These are phyloP conservation scores for Phyllostomus discolor DNA, from an alignment of 2,113 vertebrate genomes.

Conservation along the genomic window DNA sequence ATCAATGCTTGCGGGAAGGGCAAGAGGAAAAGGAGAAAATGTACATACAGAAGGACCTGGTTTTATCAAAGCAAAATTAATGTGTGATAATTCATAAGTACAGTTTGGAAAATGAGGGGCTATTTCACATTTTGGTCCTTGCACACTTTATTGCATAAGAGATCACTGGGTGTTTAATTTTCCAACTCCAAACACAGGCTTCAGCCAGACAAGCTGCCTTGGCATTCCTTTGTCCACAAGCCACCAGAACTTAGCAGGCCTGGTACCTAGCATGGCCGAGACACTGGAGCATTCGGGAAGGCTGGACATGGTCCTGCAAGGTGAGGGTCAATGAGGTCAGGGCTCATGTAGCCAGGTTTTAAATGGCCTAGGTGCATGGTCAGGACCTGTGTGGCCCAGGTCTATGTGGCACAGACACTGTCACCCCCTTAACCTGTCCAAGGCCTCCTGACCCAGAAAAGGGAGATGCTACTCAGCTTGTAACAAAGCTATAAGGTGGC, in stretches of 20 bases:
- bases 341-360: background rate
- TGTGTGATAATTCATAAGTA: background rate
- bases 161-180: background rate
- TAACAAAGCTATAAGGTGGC: background rate
- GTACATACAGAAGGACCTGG: background rate
- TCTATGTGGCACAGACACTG: background rate
- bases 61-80: background rate
- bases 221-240: conserved; percentile 42
- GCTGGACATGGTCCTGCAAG: background rate
- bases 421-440: conserved; percentile 38
- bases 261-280: background rate
- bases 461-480: background rate
- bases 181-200: conserved; percentile 67
- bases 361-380: background rate
- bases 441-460: conserved; percentile 50
- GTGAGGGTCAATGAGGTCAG: background rate
- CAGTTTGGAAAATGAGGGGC: background rate
- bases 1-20: background rate
- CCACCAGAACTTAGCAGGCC: conserved; percentile 45
- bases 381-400: background rate
- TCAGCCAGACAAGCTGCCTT: conserved; percentile 36
- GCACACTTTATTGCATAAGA: background rate
- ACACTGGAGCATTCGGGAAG: background rate
- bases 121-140: background rate
- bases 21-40: background rate